Evolutionary conservation across 2,113 vertebrate species (phyloP), one percentile per base, ranked within the genome.

Genomic region (Perca fluviatilis): DNA sequence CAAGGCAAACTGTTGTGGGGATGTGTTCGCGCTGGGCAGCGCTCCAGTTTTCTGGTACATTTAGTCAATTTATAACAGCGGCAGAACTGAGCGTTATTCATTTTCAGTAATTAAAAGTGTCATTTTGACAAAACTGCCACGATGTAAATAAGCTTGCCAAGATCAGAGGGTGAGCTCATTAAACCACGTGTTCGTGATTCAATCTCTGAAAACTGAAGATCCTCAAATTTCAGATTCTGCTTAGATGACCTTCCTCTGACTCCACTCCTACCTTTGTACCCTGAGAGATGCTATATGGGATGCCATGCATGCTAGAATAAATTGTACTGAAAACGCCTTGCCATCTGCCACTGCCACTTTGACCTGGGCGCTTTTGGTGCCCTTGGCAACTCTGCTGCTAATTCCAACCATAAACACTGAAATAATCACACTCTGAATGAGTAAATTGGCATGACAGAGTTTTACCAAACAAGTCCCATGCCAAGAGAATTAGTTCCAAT

Each of bases 401-500:
- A 80, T 67, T 74, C 53, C 56, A 13, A 50, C 74, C 50, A 64
- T 53, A 50, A 61, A 33, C 85, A 73, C 16, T 16, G 27, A 66
- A 80, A 77, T 60, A 60, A 82, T 81, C 15, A 36, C 65, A 30
- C 11, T 82, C 10, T 23, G 25, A 77, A 88, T 47, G 56, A 40
- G 54, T 50, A 79, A 83, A 85, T 85, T 30, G n/a, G 69, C 19
- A 78, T 57, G 53, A 43, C 50, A 6, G 36, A 47, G 67, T 73
- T 79, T 85, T 62, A 71, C 50, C 56, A 81, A 76, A 79, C 69
- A 86, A 83, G 58, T 60, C 65, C 33, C 46, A 54, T 54, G 54
- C 51, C 53, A 73, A 61, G 65, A 71, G 71, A 92, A 93, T 93
- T 89, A 87, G 27, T 53, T 87, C 74, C 87, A 89, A 93, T 89